Conservation (phyloP, 2,797 vertebrate species). For the Gorsachius magnificus region DNA sequence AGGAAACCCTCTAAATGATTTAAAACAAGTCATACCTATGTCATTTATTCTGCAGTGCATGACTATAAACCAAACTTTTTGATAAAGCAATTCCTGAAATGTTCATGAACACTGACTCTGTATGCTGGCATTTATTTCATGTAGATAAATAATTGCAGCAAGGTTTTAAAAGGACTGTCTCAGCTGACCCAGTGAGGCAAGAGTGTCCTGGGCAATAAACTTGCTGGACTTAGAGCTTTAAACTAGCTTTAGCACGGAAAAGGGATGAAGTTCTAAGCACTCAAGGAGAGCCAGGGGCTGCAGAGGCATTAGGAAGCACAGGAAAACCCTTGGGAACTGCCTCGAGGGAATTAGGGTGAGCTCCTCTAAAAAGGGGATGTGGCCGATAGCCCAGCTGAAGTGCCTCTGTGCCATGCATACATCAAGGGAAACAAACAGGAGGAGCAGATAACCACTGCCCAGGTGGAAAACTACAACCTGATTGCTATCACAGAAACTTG, state of each 20-base stretch:
- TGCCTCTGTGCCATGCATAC: not conserved
- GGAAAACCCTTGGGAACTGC: too few relatives aligned
- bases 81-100: not conserved
- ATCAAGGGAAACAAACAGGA: not conserved
- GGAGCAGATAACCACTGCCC: not conserved
- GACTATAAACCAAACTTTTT: not conserved
- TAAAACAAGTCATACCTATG: not conserved
- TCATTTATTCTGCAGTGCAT: not conserved
- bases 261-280: too few relatives aligned
- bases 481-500: not conserved
- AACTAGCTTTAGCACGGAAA: too few relatives aligned
- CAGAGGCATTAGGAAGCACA: too few relatives aligned
- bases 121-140: not conserved
- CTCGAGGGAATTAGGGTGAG: too few relatives aligned
- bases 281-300: too few relatives aligned
- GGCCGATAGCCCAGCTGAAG: not conserved
- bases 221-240: too few relatives aligned
- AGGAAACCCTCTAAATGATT: constrained; percentile 14
- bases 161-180: not conserved
- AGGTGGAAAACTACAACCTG: not conserved
- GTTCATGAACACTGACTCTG: not conserved
- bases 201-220: too few relatives aligned
- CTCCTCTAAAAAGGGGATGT: too few relatives aligned
- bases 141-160: not conserved
- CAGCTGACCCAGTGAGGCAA: not conserved